A percentile compares a stretch with the other conserved stretches of the same genome.
Evolutionary conservation across 1,140 invertebrate genomes (phyloP).

Genomic region (Drosophila quadrilineata): DNA sequence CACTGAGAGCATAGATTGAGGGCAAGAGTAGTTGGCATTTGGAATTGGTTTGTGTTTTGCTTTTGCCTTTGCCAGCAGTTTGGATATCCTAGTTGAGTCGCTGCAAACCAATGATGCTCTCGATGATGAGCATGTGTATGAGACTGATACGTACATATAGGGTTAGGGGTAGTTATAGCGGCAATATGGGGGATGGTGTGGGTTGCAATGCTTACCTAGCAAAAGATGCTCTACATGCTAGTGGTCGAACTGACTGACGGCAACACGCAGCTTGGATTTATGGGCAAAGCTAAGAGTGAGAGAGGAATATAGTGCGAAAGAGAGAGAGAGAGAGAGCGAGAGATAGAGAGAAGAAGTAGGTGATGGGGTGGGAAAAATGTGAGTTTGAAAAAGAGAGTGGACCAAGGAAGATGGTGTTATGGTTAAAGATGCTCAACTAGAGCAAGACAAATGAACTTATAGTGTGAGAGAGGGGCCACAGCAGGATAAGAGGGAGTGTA

Average conservation of each 20-base stretch:
- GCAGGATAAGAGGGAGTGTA: not conserved
- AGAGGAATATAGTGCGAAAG: conserved; percentile 17
- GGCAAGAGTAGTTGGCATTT: not conserved
- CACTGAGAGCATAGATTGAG: not conserved
- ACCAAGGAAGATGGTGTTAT: too few relatives aligned
- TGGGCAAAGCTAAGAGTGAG: conserved; percentile 63
- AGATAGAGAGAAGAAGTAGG: conserved; percentile 19
- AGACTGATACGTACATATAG: too few relatives aligned
- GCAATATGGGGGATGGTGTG: too few relatives aligned
- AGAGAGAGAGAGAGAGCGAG: not conserved
- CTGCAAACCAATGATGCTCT: too few relatives aligned
- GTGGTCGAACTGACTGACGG: conserved; percentile 54
- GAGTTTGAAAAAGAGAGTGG: too few relatives aligned
- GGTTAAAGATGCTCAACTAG: conserved; percentile 33
- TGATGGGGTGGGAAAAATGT: too few relatives aligned
- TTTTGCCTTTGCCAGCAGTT: not conserved
- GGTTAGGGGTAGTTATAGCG: too few relatives aligned
- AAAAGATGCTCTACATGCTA: not conserved
- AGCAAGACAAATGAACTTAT: conserved; percentile 56
- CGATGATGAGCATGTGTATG: too few relatives aligned
- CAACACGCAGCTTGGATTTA: conserved; percentile 63
- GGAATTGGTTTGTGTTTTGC: conserved; percentile 15
- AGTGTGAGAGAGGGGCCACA: not conserved
- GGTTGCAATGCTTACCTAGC: conserved; percentile 39
- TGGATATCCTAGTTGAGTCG: too few relatives aligned